These are phyloP conservation scores for Mesochorus sp. DNA, from an alignment of 2,888 invertebrate genomes.

Conservation along the genomic window DNA sequence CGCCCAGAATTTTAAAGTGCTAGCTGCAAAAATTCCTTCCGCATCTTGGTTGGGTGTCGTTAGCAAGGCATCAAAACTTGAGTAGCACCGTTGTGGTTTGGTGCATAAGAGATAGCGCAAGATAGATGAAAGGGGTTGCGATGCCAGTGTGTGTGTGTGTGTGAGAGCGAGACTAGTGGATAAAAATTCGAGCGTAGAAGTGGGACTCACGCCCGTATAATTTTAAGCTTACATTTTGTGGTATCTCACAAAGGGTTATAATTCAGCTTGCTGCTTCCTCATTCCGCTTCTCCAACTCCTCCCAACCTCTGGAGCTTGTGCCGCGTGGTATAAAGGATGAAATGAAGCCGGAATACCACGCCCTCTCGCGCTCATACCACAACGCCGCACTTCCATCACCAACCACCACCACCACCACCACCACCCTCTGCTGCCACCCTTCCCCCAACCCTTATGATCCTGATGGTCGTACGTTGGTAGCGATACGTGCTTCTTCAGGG, in stretches of 20 bases:
- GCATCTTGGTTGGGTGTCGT: not conserved
- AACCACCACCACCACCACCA: constrained; percentile 62
- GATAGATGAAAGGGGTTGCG: constrained; percentile 33
- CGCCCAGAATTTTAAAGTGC: not conserved
- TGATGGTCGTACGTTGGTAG: constrained; percentile 36
- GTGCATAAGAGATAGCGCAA: constrained; percentile 32
- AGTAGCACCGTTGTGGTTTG: constrained; percentile 24
- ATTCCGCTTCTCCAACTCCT: constrained; percentile 62
- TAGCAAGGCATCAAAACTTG: constrained; percentile 34
- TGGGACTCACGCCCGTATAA: constrained; percentile 80
- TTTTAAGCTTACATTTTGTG: constrained; percentile 80
- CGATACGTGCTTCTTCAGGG: constrained; percentile 33
- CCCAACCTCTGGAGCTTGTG: constrained; percentile 55
- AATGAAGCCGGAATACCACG: constrained; percentile 79
- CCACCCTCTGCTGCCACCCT: not conserved
- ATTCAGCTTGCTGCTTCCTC: constrained; percentile 76
- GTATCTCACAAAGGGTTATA: constrained; percentile 80
- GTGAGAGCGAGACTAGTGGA: constrained; percentile 34
- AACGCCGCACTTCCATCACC: constrained; percentile 61
- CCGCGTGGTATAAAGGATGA: constrained; percentile 76
- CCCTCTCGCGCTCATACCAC: constrained; percentile 65
- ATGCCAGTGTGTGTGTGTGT: too few species aligned
- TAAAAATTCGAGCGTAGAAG: constrained; percentile 63
- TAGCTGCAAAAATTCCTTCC: not conserved
- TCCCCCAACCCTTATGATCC: constrained; percentile 17